Base-by-base conservation (phyloP, 1,140 invertebrate genomes). In the Tyrophagus putrescentiae region DNA sequence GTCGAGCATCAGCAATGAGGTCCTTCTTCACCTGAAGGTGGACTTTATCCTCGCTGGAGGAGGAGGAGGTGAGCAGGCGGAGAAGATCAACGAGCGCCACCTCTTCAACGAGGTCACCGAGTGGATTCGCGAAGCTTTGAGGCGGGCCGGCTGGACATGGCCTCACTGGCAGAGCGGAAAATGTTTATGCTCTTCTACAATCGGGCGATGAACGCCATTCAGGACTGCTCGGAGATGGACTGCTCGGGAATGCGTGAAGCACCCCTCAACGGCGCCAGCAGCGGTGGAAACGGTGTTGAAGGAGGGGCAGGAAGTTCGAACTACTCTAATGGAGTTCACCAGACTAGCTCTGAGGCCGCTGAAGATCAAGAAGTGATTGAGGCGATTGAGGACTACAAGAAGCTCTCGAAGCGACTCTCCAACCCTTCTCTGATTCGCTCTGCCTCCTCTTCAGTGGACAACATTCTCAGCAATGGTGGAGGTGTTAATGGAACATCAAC, bases 371-470 rank as follows among this genome's bases (percentile, higher is more conserved):
- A 80, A 62, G 80, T 85, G 68, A 82, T 82, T 3, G 84, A 85
- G 64, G 77, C 85, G 41, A 80, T 88, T 6, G 82, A 84, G 67
- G 84, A 87, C 69, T 88, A 89, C 72, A 85, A 86, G 66, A 82
- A 81, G 65, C 70, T 81, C 41, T 71, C 70, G 27, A 62, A 62
- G 11, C 60, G 63, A 45, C 57, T 64, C 16, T 64, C 67, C 31
- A 58, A 61, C 29, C 60, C 61, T 42, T 48, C 18, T 25, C 44
- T 54, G 28, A 54, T 54, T 28, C 52, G 52, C n/a, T 18, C 11
- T n/a, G 11, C 39, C 29, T 36, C 13, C 29, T 36, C 13, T 18
- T 45, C 41, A 4, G n/a, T 60, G 7, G 41, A 44, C 3, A 60
- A 32, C n/a, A n/a, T n/a, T n/a, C n/a, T n/a, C n/a, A n/a, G n/a